Conservation (phyloP, 1,140 invertebrate genomes). For the Drosophila varians region DNA sequence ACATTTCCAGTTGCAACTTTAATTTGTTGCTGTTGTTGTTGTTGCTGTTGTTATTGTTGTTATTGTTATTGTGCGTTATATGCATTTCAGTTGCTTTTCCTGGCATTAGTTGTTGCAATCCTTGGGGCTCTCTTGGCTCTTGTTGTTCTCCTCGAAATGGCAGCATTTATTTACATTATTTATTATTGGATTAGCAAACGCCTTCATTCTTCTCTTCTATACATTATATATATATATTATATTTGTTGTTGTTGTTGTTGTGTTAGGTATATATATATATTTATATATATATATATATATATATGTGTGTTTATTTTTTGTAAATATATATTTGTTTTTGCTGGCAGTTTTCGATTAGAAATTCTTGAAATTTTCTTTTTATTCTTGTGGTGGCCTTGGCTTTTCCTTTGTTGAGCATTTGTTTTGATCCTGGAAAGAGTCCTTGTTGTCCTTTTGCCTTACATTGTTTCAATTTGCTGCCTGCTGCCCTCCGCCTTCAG, state of each 20-base stretch:
- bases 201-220: conserved; percentile 9
- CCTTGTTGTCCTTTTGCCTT: conserved; percentile 15
- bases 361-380: conserved; percentile 62
- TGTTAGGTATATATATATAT: conserved; percentile 39
- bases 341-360: conserved; percentile 79
- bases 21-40: conserved; percentile 35
- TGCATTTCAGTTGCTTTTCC: conserved; percentile 41
- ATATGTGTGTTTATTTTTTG: conserved; percentile 47
- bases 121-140: neutral
- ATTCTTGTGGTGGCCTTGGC: conserved; percentile 28
- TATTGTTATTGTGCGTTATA: conserved; percentile 55
- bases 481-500: conserved; percentile 1
- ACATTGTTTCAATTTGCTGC: conserved; percentile 25
- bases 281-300: conserved; percentile 53
- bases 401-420: conserved; percentile 22
- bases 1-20: conserved; percentile 2
- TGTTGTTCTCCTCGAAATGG: conserved; percentile 50
- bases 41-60: conserved; percentile 42
- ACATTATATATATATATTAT: conserved; percentile 25
- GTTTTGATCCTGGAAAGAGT: conserved; percentile 33
- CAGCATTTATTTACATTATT: conserved; percentile 76
- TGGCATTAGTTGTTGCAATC: neutral
- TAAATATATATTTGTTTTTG: conserved; percentile 52
- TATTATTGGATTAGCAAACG: conserved; percentile 41
- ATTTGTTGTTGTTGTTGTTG: conserved; percentile 10